Conservation (phyloP, 2,113 vertebrate genomes). For the Daboia siamensis region DNA sequence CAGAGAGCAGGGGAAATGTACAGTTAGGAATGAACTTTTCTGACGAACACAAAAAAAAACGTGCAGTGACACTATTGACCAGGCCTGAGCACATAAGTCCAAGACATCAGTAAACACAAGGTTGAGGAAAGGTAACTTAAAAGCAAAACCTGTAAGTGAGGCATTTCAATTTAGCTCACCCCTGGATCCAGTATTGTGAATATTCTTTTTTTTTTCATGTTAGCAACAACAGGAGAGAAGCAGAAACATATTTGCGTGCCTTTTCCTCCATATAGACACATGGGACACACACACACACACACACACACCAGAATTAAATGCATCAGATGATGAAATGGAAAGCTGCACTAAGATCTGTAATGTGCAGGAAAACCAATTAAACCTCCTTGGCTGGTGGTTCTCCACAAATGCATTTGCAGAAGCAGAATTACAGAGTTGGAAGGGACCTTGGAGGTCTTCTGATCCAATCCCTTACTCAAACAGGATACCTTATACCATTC, state of each 20-base stretch:
- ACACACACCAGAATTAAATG: not conserved
- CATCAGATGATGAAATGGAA: not conserved
- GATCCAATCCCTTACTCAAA: no score
- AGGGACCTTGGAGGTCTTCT: no score
- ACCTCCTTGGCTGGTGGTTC: not conserved
- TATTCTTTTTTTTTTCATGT: not conserved
- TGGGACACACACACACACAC: no score
- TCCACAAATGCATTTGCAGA: not conserved
- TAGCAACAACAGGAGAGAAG: not conserved
- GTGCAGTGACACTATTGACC: no score
- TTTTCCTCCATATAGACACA: not conserved
- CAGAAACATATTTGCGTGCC: not conserved
- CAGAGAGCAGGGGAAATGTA: no score
- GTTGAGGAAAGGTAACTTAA: not conserved
- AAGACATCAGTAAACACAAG: not conserved
- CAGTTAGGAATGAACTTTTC: no score
- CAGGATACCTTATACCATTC: no score
- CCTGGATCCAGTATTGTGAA: not conserved
- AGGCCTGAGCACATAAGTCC: not conserved
- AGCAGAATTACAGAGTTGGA: no score
- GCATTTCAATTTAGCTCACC: not conserved
- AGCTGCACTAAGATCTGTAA: not conserved
- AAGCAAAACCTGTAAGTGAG: not conserved
- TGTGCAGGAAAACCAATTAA: not conserved
- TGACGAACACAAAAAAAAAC: no score